Conservation (phyloP, 2,888 invertebrate species). For the Synergus laeviventris region DNA sequence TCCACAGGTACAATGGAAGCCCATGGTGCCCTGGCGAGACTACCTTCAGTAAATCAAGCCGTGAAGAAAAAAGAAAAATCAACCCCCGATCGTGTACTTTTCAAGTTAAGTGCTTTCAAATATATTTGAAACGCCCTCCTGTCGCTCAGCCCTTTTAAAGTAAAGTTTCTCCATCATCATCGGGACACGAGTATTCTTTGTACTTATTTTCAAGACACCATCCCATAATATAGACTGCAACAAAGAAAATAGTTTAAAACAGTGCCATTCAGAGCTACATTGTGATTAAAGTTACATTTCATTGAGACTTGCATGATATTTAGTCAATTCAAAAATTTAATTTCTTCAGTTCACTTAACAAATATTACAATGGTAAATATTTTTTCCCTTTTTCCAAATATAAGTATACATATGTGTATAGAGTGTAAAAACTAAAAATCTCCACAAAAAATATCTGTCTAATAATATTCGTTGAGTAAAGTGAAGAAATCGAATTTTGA, state of each 20-base stretch:
- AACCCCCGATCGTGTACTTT: constrained; percentile 45
- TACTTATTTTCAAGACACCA: constrained; percentile 1
- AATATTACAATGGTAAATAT: too few species aligned
- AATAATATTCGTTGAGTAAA: too few species aligned
- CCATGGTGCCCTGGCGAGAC: constrained; percentile 8
- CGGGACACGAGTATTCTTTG: constrained; percentile 20
- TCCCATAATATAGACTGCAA: neutral
- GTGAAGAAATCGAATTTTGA: too few species aligned
- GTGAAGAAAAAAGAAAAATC: constrained; percentile 51
- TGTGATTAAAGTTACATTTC: too few species aligned
- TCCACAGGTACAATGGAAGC: constrained; percentile 2
- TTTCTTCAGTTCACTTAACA: too few species aligned
- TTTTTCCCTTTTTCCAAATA: too few species aligned
- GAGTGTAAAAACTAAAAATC: too few species aligned
- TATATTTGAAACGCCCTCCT: constrained; percentile 54
- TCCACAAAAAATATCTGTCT: too few species aligned
- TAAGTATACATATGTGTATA: too few species aligned
- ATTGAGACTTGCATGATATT: too few species aligned
- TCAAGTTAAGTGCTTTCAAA: constrained; percentile 54
- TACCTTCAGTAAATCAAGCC: constrained; percentile 51
- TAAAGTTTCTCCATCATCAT: constrained; percentile 12
- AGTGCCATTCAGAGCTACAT: too few species aligned
- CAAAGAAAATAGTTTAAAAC: neutral
- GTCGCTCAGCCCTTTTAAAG: constrained; percentile 43
- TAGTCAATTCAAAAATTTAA: too few species aligned